phyloP scores from a whole-genome alignment of 2,888 invertebrate species.

The Ephialtes manifestator region DNA sequence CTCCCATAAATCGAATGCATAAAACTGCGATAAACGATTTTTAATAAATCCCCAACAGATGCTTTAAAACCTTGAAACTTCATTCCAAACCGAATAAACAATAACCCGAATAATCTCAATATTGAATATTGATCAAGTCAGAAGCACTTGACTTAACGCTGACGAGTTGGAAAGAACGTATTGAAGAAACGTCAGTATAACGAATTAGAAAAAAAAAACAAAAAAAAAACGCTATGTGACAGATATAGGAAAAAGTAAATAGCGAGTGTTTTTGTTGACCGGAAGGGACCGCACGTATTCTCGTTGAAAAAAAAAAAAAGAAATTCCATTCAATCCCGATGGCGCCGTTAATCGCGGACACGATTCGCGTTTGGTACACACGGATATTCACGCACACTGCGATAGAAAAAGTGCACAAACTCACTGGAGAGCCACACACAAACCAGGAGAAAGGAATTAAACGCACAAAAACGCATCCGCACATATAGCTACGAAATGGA shows the following conservation, averaged over 20 bases:
- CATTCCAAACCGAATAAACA: background rate
- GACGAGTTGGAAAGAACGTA: background rate
- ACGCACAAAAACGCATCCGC: conserved; percentile 63
- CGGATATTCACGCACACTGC: conserved; percentile 25
- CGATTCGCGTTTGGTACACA: conserved; percentile 34
- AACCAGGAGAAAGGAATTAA: conserved; percentile 65
- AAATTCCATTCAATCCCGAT: conserved; percentile 50
- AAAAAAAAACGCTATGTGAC: background rate
- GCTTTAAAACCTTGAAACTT: too few species aligned
- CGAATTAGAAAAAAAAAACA: background rate
- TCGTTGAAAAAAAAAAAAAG: conserved; percentile 17
- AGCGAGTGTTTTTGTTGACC: conserved; percentile 15
- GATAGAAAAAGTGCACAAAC: conserved; percentile 34
- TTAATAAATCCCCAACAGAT: too few species aligned
- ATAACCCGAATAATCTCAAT: background rate
- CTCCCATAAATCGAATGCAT: too few species aligned
- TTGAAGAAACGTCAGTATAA: background rate
- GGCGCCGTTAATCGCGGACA: conserved; percentile 47
- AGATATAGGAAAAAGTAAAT: background rate
- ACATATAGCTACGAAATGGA: conserved; percentile 40
- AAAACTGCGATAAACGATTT: too few species aligned
- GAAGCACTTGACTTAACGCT: background rate
- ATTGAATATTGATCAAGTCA: background rate
- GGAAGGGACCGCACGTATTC: conserved; percentile 18
- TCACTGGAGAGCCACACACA: conserved; percentile 12